phyloP scores from a whole-genome alignment of 2,113 vertebrate genomes.

The Carlito syrichta region DNA sequence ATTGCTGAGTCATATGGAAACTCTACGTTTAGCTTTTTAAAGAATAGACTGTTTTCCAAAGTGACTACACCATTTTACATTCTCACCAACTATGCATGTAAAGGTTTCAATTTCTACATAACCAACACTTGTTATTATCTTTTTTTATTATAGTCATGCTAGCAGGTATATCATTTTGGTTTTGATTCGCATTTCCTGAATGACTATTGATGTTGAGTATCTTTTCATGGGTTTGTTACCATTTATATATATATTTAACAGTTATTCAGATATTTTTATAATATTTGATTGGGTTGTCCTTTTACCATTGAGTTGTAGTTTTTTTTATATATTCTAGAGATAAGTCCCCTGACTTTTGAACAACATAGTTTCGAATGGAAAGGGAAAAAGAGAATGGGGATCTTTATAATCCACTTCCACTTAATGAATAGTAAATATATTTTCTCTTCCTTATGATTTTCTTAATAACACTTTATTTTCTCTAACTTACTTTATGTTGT shows the following conservation, averaged over 20 bases:
- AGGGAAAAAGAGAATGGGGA: not conserved
- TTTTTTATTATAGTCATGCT: not conserved
- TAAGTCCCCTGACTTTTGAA: not conserved
- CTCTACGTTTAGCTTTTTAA: not conserved
- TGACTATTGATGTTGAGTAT: not conserved
- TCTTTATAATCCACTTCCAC: not conserved
- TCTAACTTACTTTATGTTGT: not conserved
- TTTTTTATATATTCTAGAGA: not conserved
- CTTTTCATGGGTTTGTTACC: not conserved
- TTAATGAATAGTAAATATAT: not conserved
- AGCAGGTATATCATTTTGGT: not conserved
- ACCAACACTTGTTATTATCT: not conserved
- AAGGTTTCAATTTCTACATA: not conserved
- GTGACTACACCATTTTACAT: not conserved
- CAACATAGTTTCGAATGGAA: not conserved
- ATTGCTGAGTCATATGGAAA: not conserved
- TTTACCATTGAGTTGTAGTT: not conserved
- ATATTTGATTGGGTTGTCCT: not conserved
- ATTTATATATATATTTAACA: not conserved
- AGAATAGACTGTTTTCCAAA: not conserved
- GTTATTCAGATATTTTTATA: not conserved
- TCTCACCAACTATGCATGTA: not conserved
- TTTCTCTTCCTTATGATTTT: not conserved
- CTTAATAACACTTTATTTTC: not conserved
- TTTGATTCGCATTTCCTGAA: not conserved